phyloP scores from a whole-genome alignment of 2,797 vertebrate species.

The Pelodytes ibericus region DNA sequence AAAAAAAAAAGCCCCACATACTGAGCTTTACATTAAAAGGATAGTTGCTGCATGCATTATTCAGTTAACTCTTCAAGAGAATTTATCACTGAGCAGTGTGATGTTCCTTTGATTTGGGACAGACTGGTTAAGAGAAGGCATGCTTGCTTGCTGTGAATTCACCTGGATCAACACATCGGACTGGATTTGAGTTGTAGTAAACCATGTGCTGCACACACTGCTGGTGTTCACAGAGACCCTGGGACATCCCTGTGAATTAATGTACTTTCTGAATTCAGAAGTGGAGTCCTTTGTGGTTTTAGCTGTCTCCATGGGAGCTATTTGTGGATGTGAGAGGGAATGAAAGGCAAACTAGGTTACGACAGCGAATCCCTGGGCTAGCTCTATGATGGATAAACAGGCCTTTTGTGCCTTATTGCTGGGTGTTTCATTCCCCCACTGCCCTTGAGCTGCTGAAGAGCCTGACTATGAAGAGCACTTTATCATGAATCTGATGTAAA shows the following conservation, averaged over 20 bases:
- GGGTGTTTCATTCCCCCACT: constrained; percentile 31
- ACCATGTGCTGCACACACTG: not conserved
- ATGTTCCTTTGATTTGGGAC: too few species aligned
- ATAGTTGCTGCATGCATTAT: too few species aligned
- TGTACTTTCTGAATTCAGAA: constrained; percentile 33
- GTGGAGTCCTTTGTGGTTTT: constrained; percentile 43
- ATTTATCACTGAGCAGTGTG: too few species aligned
- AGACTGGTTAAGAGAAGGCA: too few species aligned
- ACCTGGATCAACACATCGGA: not conserved
- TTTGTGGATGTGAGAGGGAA: constrained; percentile 46
- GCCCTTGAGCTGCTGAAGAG: not conserved
- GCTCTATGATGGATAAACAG: constrained; percentile 37
- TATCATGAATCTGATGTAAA: constrained; percentile 31
- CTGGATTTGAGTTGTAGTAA: not conserved
- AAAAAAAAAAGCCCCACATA: too few species aligned
- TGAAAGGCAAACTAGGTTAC: constrained; percentile 29
- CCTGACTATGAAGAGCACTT: constrained; percentile 27
- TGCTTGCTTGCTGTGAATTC: not conserved
- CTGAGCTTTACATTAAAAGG: too few species aligned
- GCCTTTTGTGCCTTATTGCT: constrained; percentile 35
- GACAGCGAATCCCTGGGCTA: constrained; percentile 13
- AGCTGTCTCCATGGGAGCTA: constrained; percentile 47
- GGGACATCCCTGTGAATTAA: constrained; percentile 20
- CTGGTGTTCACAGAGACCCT: not conserved
- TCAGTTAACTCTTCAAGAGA: too few species aligned